A percentile compares a stretch with the other conserved stretches of the same genome.
Evolutionary conservation across 2,113 vertebrate genomes (phyloP).

Genomic region (Alces alces): DNA sequence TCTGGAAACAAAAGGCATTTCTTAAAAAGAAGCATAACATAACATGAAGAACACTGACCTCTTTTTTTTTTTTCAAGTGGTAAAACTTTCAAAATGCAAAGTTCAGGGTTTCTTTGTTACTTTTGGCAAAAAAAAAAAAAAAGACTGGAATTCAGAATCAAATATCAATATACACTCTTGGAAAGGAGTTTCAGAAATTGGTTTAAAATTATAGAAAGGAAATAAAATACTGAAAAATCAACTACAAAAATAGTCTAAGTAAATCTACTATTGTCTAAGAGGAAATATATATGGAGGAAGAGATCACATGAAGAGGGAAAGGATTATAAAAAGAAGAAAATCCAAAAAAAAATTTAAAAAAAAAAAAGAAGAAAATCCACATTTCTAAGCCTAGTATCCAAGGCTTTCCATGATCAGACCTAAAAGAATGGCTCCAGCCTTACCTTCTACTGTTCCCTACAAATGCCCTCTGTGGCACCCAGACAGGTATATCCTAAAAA

Average conservation of each 20-base stretch:
- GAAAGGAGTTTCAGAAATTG: slow-evolving; percentile 19
- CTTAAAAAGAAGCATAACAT: neutral
- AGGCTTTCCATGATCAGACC: neutral
- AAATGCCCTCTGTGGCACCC: neutral
- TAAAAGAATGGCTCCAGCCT: neutral
- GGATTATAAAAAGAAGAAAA: neutral
- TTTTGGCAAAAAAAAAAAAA: neutral
- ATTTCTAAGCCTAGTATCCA: neutral
- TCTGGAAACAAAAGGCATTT: slow-evolving; percentile 34
- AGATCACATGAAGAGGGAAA: neutral
- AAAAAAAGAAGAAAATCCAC: neutral
- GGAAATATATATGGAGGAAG: neutral
- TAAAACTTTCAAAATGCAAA: slow-evolving; percentile 19
- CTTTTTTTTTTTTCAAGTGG: neutral
- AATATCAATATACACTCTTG: neutral
- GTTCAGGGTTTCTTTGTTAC: neutral
- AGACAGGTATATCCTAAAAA: neutral
- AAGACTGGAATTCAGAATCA: slow-evolving; percentile 1
- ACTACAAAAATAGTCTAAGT: neutral
- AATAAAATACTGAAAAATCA: neutral
- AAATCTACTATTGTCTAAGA: neutral
- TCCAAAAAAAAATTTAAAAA: too few relatives aligned
- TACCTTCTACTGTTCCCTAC: neutral
- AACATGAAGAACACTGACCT: neutral
- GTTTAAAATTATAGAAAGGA: neutral